phyloP scores from a whole-genome alignment of 2,888 invertebrate species.

The Orthosia gothica region DNA sequence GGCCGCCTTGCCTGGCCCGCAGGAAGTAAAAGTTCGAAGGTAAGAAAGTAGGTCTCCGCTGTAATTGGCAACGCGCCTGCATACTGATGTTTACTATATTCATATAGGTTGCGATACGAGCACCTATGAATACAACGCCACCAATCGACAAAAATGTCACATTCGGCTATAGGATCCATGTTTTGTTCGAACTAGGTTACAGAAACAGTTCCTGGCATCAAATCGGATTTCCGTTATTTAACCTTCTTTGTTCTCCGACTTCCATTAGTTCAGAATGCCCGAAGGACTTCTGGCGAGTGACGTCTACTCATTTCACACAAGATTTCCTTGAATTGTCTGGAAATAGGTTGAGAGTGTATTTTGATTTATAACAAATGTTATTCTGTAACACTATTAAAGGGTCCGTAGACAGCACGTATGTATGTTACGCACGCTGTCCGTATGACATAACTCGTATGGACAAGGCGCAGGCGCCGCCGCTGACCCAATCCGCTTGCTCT shows the following conservation, averaged over 20 bases:
- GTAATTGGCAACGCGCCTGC: slow-evolving; percentile 90
- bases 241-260: not conserved
- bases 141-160: slow-evolving; percentile 55
- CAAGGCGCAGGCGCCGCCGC: slow-evolving; percentile 76
- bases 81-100: slow-evolving; percentile 86
- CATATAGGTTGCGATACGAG: slow-evolving; percentile 82
- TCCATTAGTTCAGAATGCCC: not conserved
- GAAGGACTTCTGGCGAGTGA: slow-evolving; percentile 2
- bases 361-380: slow-evolving; percentile 57
- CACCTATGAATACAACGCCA: slow-evolving; percentile 75
- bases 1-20: slow-evolving; percentile 89
- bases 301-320: slow-evolving; percentile 5
- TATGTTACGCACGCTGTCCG: slow-evolving; percentile 74
- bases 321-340: slow-evolving; percentile 45
- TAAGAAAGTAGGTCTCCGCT: slow-evolving; percentile 91
- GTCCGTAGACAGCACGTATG: slow-evolving; percentile 75
- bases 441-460: slow-evolving; percentile 86
- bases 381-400: slow-evolving; percentile 67
- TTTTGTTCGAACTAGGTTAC: slow-evolving; percentile 6
- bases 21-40: slow-evolving; percentile 92
- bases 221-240: slow-evolving; percentile 5
- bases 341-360: slow-evolving; percentile 48
- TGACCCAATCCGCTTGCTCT: slow-evolving; percentile 85
- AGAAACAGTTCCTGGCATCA: not conserved
- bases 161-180: slow-evolving; percentile 4